phyloP scores from a whole-genome alignment of 2,113 vertebrate species.

The Cisticola juncidis region DNA sequence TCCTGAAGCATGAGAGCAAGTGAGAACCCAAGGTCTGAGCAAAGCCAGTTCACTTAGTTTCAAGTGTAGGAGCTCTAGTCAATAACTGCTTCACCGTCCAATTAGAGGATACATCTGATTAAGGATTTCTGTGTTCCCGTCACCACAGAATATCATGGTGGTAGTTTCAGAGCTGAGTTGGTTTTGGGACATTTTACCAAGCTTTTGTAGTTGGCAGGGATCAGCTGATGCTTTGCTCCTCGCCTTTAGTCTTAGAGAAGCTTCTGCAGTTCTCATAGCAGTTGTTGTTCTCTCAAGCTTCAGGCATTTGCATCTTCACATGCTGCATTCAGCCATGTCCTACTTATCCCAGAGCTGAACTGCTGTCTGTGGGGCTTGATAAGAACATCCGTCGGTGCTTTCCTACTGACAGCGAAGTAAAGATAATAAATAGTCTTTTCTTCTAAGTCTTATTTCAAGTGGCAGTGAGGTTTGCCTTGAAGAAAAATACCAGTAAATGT shows the following conservation, averaged over 20 bases:
- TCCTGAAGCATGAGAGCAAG: not conserved
- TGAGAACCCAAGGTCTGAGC: not conserved
- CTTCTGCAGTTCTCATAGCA: not conserved
- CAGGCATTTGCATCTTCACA: not conserved
- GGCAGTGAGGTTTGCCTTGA: constrained; percentile 28
- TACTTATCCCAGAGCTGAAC: not conserved
- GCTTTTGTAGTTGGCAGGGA: not conserved
- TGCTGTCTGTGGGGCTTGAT: not conserved
- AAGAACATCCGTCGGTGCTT: not conserved
- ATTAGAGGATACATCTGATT: not conserved
- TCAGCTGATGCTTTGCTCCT: not conserved
- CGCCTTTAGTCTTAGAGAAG: not conserved
- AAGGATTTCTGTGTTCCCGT: not conserved
- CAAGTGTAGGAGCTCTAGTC: not conserved
- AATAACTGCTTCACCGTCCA: not conserved
- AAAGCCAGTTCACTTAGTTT: not conserved
- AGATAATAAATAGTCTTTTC: not conserved
- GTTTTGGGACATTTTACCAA: not conserved
- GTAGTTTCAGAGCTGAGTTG: not conserved
- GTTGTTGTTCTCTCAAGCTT: not conserved
- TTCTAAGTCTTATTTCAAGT: constrained; percentile 32
- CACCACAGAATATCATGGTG: not conserved
- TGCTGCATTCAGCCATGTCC: not conserved
- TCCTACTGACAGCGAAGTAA: not conserved
- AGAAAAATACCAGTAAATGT: not conserved